These are phyloP conservation scores for Sebastes trivittatus DNA, from an alignment of 2,797 vertebrate species.

Conservation along the genomic window DNA sequence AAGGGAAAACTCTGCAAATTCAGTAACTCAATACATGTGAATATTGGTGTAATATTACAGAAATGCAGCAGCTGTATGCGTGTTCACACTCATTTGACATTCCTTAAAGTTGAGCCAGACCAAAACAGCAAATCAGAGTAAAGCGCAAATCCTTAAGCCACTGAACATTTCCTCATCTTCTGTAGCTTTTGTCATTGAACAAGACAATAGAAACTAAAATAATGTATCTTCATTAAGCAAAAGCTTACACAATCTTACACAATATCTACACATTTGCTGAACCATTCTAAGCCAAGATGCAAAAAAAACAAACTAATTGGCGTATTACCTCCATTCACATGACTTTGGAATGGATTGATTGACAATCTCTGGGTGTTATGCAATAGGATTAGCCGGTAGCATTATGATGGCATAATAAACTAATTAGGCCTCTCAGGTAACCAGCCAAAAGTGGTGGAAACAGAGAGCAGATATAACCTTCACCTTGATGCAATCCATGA, in stretches of 20 bases:
- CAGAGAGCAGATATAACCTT: background rate
- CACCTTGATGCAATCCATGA: slow-evolving; percentile 3
- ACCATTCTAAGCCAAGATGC: background rate
- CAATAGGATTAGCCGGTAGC: slow-evolving; percentile 28
- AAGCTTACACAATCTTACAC: background rate
- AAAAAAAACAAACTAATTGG: slow-evolving; percentile 7
- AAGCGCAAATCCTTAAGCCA: background rate
- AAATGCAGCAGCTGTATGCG: slow-evolving; percentile 4
- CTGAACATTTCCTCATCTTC: background rate
- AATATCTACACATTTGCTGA: background rate
- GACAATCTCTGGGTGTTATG: slow-evolving; percentile 27
- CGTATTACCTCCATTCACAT: slow-evolving; percentile 5
- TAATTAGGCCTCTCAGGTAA: slow-evolving; percentile 15
- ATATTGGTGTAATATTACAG: background rate
- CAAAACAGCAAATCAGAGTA: background rate
- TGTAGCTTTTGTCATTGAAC: background rate
- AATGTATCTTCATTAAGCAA: background rate
- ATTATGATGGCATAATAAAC: slow-evolving; percentile 16
- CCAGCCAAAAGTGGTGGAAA: background rate
- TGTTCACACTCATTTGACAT: slow-evolving; percentile 2
- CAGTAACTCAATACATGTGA: background rate
- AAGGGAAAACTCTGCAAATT: background rate
- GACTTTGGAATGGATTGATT: slow-evolving; percentile 3
- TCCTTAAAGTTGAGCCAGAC: background rate
- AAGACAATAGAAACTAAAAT: background rate